Conservation (phyloP, 2,888 invertebrate species). For the Coenonympha glycerion region DNA sequence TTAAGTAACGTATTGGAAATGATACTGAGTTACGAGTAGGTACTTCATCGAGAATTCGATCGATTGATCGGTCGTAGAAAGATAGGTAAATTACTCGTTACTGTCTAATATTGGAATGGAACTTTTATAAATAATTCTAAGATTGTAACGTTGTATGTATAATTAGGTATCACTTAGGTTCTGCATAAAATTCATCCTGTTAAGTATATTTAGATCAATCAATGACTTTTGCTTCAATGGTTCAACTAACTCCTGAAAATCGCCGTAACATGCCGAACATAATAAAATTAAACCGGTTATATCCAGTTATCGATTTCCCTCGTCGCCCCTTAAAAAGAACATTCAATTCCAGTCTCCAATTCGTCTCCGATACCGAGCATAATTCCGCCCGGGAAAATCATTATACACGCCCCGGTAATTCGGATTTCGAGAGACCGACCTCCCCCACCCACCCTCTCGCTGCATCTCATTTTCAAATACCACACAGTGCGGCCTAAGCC, state of each 20-base stretch:
- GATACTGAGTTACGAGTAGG: too few species aligned
- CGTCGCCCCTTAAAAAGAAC: conserved; percentile 43
- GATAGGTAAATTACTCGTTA: too few species aligned
- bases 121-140: too few species aligned
- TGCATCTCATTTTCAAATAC: conserved; percentile 76
- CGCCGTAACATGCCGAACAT: conserved; percentile 1
- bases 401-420: conserved; percentile 75
- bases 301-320: conserved; percentile 32
- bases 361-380: conserved; percentile 66
- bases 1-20: too few species aligned
- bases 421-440: conserved; percentile 65
- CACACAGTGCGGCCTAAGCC: conserved; percentile 51
- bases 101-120: too few species aligned
- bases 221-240: background rate
- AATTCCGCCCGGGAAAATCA: conserved; percentile 74
- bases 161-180: too few species aligned
- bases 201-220: background rate
- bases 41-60: too few species aligned
- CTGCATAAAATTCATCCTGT: too few species aligned
- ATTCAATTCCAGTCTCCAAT: conserved; percentile 47
- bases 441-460: conserved; percentile 43
- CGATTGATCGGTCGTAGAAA: too few species aligned
- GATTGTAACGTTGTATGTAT: too few species aligned
- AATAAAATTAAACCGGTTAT: conserved; percentile 26
- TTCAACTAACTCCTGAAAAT: background rate